phyloP scores from a whole-genome alignment of 2,888 invertebrate species.

The Rosalia funebris region DNA sequence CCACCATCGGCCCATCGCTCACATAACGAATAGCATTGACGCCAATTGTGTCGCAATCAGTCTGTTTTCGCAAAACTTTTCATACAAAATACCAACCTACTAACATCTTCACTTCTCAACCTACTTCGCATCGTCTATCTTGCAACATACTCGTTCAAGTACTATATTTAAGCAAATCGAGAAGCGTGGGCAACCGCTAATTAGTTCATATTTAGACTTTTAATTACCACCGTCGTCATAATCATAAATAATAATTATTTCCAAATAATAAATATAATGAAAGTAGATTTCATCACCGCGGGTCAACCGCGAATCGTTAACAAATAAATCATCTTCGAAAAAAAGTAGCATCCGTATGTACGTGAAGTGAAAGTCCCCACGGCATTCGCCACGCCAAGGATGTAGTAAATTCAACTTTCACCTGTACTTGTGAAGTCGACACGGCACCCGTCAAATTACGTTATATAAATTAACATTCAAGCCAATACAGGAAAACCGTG shows the following conservation, averaged over 20 bases:
- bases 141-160: background rate
- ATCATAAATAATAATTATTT: slow-evolving; percentile 24
- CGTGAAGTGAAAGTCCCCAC: slow-evolving; percentile 21
- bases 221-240: slow-evolving; percentile 12
- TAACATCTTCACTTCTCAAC: too few species aligned
- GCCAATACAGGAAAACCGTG: background rate
- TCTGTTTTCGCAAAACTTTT: too few species aligned
- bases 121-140: too few species aligned
- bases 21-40: too few species aligned
- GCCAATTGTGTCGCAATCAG: too few species aligned
- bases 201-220: slow-evolving; percentile 1
- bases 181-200: background rate
- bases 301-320: background rate
- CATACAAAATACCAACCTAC: too few species aligned
- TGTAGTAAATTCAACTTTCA: slow-evolving; percentile 19
- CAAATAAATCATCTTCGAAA: slow-evolving; percentile 19
- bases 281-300: slow-evolving; percentile 21
- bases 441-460: background rate
- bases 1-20: too few species aligned
- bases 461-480: background rate
- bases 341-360: slow-evolving; percentile 5
- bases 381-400: slow-evolving; percentile 24
- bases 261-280: slow-evolving; percentile 18
- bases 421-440: slow-evolving; percentile 9
- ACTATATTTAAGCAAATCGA: slow-evolving; percentile 1